Evolutionary conservation across 2,888 invertebrate species (phyloP).

Genomic region (Eristalis arbustorum): DNA sequence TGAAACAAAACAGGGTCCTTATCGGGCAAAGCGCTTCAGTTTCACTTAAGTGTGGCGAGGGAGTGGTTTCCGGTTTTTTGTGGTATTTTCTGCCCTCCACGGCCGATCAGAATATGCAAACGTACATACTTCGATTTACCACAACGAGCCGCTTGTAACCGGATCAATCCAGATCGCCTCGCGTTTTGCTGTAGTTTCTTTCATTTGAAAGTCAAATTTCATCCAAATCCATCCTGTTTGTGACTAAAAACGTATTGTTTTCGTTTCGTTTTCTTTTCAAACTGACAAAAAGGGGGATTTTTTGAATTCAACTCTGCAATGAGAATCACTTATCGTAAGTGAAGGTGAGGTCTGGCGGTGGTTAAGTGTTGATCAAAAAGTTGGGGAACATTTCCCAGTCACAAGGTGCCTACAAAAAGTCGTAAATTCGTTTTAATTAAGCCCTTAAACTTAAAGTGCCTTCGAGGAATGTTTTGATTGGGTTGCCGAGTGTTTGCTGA

Average conservation of each 20-base stretch:
- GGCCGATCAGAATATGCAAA: neutral
- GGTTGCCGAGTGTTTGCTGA: no score
- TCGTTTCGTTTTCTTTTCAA: neutral
- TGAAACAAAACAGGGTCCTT: neutral
- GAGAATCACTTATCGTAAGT: neutral
- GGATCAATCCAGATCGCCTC: neutral
- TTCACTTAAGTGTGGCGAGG: no score
- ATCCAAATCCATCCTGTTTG: neutral
- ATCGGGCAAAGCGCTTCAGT: neutral
- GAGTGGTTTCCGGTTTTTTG: neutral
- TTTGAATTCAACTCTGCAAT: neutral
- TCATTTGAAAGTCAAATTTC: neutral
- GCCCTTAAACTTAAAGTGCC: no score
- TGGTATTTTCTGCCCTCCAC: neutral
- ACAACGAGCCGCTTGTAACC: neutral
- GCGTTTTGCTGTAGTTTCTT: neutral
- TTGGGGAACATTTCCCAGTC: no score
- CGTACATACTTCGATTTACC: no score
- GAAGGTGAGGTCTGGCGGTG: no score
- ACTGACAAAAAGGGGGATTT: no score
- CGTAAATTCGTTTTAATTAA: no score
- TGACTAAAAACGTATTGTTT: neutral
- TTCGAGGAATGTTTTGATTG: no score
- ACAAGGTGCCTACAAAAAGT: no score
- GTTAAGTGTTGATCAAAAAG: no score